Base-by-base conservation (phyloP, 2,113 vertebrate species). In the Hippocampus comes region DNA sequence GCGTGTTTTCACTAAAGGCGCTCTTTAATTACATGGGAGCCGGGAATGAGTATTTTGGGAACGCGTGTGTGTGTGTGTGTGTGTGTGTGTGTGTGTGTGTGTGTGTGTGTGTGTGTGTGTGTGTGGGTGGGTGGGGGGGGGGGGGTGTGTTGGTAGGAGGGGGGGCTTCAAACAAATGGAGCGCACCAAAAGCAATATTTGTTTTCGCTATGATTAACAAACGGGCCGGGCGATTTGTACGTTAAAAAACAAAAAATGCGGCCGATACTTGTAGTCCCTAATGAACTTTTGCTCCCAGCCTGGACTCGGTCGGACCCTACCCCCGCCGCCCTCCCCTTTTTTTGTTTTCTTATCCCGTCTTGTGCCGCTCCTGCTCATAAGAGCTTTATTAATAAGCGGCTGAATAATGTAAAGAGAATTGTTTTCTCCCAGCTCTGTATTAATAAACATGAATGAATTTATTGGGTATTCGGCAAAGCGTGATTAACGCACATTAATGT, bases 361-460 rank as follows among this genome's bases (percentile, higher is more conserved):
- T 84, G 77, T 81, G 81, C 86, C 82, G 77, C 72, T 86, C 70
- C 71, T 82, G 74, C 84, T 90, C 88, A 89, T 89, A 89, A 90
- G 89, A 87, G 87, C 86, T 88, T 89, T 89, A 91, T 90, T 93
- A 93, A 90, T 91, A 92, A 91, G 84, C 88, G 81, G 53, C 86
- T 92, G 88, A 90, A 93, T 92, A 92, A 93, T 92, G 91, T 92
- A 92, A 92, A 91, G 88, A 91, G 88, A 91, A 91, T 91, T 91
- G 89, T 91, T 91, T 92, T 94, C 91, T 93, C 87, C 86, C 89
- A 92, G 92, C 88, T 92, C 20, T 90, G 91, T 91, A 93, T 93
- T 92, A 93, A 93, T 93, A 94, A 93, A 94, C 92, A 94, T 92
- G 92, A 93, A 88, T 90, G 89, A 90, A 94, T 94, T 88, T 92